Base-by-base conservation (phyloP, 2,888 invertebrate species). In the Drosophila falleni region DNA sequence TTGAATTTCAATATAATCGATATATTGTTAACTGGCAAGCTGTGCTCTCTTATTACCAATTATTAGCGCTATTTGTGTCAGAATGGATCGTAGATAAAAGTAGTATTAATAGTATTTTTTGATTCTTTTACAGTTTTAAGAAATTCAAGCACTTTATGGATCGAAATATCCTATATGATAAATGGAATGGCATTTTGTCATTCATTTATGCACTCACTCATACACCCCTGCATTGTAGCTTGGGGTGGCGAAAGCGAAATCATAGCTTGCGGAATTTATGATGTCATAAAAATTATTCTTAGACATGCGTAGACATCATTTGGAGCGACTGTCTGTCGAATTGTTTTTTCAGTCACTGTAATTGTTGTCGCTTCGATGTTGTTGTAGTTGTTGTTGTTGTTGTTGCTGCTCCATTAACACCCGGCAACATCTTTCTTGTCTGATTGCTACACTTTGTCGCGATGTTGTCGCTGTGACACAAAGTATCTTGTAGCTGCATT, bases 211-310 rank as follows among this genome's bases (percentile, higher is more conserved):
- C 68, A 60, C 59, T 29, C 29, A 74, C 26, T 49, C 33, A 33
- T 29, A 16, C 49, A 58, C 29, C 49, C 39, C 49, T 29, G 29
- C 29, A 53, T 13, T 3, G 23, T 37, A 37, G n/a, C 5, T 46
- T 15, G 31, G 55, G 35, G 50, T 63, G 66, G 61, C 41, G 49
- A 61, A 67, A 60, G 64, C 71, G 62, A 68, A 82, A 73, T 64
- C 72, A 55, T 71, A 60, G 80, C 67, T 58, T 53, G 71, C 50
- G 61, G 69, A 78, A 87, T 87, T 89, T 84, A 90, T 88, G 88
- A 88, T 87, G 90, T 90, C 90, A 88, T 88, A 90, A 89, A 78
- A 85, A 88, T 78, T 81, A 73, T 81, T 87, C 77, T 86, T 80
- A 80, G 79, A 78, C 89, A 78, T 89, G 81, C 82, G 81, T 85